phyloP scores from a whole-genome alignment of 2,888 invertebrate species.

The Dryomyza anilis region DNA sequence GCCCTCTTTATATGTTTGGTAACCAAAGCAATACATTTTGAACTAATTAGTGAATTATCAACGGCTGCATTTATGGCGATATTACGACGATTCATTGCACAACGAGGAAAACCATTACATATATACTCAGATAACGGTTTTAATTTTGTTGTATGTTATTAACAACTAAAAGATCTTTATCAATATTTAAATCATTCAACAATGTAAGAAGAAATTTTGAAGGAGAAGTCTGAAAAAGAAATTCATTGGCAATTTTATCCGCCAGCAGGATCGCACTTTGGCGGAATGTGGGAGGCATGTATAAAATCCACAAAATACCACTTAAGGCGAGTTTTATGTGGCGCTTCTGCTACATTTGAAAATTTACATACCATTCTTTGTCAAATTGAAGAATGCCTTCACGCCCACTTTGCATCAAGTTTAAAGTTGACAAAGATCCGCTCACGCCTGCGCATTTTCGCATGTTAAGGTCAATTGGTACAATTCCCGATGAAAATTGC shows the following conservation, averaged over 20 bases:
- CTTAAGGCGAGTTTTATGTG: conserved; percentile 41
- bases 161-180: conserved; percentile 26
- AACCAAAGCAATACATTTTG: conserved; percentile 31
- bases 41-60: conserved; percentile 28
- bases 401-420: conserved; percentile 40
- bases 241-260: no score
- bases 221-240: no score
- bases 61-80: conserved; percentile 43
- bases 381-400: conserved; percentile 47
- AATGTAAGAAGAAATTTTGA: conserved; percentile 15
- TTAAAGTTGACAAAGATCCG: conserved; percentile 35
- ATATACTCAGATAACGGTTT: no score
- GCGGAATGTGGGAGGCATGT: no score
- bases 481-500: conserved; percentile 27
- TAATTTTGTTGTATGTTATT: conserved; percentile 33
- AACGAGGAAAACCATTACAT: no score
- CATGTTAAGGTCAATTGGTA: no score
- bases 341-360: conserved; percentile 42
- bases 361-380: conserved; percentile 47
- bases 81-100: no score
- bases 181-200: no score
- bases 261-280: no score
- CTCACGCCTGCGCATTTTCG: conserved; percentile 38
- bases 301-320: conserved; percentile 49
- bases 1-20: conserved; percentile 29